phyloP scores from a whole-genome alignment of 2,888 invertebrate species.

The Mystacides longicornis region DNA sequence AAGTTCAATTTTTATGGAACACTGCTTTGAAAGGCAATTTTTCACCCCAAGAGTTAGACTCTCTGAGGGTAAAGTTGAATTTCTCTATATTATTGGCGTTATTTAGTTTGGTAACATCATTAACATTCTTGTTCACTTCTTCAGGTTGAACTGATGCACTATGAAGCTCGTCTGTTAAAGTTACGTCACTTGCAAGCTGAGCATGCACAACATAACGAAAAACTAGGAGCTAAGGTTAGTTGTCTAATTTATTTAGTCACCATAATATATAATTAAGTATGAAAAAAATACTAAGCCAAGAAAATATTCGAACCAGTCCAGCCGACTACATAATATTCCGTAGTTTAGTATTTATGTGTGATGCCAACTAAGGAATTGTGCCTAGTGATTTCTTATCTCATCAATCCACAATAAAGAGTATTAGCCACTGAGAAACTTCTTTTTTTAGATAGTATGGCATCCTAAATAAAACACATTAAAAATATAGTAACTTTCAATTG shows the following conservation, averaged over 20 bases:
- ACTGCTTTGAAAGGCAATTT: slow-evolving; percentile 75
- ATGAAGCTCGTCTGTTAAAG: slow-evolving; percentile 79
- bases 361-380: no score
- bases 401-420: no score
- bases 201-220: slow-evolving; percentile 64
- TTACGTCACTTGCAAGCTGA: slow-evolving; percentile 76
- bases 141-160: slow-evolving; percentile 76
- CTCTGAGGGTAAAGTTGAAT: slow-evolving; percentile 65
- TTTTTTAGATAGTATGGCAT: no score
- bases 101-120: not conserved
- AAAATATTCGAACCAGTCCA: no score
- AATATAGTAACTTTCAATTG: no score
- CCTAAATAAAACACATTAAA: no score
- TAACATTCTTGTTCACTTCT: slow-evolving; percentile 21
- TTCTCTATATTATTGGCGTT: not conserved
- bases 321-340: no score
- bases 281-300: no score
- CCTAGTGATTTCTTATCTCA: no score
- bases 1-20: slow-evolving; percentile 84
- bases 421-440: no score
- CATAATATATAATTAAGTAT: no score
- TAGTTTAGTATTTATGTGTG: no score
- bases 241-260: not conserved
- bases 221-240: slow-evolving; percentile 28
- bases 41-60: slow-evolving; percentile 70